phyloP scores from a whole-genome alignment of 2,113 vertebrate genomes.

The Aegypius monachus region DNA sequence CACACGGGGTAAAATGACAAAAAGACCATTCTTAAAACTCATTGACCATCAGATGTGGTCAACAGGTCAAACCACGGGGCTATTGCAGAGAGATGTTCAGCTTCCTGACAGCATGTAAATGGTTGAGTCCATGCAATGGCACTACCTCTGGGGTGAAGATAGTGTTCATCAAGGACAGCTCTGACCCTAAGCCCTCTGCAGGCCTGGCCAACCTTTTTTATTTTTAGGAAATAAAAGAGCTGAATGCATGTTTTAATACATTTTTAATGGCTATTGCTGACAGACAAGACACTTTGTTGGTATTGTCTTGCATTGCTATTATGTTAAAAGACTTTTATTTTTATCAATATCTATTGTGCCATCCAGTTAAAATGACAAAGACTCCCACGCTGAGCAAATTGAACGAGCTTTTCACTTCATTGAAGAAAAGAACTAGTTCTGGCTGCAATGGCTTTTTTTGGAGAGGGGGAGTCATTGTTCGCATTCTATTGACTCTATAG shows the following conservation, averaged over 20 bases:
- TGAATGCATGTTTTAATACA: slow-evolving; percentile 67
- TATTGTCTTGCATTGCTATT: slow-evolving; percentile 71
- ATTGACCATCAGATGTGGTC: background rate
- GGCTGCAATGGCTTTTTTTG: background rate
- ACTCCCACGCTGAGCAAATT: slow-evolving; percentile 62
- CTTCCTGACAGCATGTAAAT: background rate
- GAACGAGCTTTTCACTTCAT: slow-evolving; percentile 63
- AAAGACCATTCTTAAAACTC: no score
- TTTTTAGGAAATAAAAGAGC: slow-evolving; percentile 69
- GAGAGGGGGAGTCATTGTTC: slow-evolving; percentile 51
- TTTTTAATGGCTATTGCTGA: slow-evolving; percentile 70
- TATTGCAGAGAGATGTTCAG: background rate
- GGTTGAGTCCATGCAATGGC: background rate
- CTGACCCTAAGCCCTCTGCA: background rate
- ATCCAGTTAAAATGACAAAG: slow-evolving; percentile 72
- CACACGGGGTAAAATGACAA: rapidly evolving
- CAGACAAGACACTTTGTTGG: slow-evolving; percentile 59
- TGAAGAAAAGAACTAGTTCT: slow-evolving; percentile 60
- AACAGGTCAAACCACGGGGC: rapidly evolving
- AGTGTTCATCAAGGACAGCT: background rate
- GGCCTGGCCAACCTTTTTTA: no score
- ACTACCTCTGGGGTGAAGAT: background rate
- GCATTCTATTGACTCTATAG: slow-evolving; percentile 57
- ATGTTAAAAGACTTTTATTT: slow-evolving; percentile 74
- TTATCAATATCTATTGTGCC: slow-evolving; percentile 70